Evolutionary conservation across 2,113 vertebrate genomes (phyloP).

Genomic region (Sardina pilchardus): DNA sequence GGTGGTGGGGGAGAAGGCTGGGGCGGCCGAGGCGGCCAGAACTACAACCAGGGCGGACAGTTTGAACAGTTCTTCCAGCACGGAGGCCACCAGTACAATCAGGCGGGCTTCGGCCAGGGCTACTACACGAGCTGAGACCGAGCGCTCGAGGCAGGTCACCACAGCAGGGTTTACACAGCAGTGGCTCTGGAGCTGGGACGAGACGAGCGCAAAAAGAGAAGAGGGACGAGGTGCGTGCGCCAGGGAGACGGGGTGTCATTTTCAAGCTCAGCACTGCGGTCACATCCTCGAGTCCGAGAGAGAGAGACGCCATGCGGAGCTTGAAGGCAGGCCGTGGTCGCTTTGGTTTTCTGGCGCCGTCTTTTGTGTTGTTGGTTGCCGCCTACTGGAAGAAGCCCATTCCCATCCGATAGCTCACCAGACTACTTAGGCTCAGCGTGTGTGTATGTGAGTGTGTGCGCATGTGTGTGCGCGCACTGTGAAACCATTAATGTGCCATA

Average conservation of each 20-base stretch:
- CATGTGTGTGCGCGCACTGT: background rate
- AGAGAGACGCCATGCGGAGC: background rate
- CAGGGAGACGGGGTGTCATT: background rate
- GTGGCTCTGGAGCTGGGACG: conserved; percentile 4
- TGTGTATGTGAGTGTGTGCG: background rate
- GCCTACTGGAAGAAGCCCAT: background rate
- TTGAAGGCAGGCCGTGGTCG: background rate
- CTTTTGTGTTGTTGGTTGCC: background rate
- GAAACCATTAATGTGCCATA: background rate
- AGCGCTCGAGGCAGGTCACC: conserved; percentile 36
- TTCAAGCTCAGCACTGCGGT: background rate
- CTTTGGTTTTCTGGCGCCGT: background rate
- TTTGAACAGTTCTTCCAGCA: conserved; percentile 99
- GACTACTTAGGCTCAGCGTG: background rate
- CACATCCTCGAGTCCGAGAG: background rate
- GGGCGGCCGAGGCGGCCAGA: conserved; percentile 87
- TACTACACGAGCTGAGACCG: conserved; percentile 90
- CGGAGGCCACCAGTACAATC: conserved; percentile 95
- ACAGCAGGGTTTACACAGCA: background rate
- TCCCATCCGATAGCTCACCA: background rate
- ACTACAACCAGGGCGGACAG: conserved; percentile 91
- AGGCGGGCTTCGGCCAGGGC: conserved; percentile 92
- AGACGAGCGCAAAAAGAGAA: background rate
- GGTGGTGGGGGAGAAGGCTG: conserved; percentile 80
- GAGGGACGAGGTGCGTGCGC: background rate